Base-by-base conservation (phyloP, 2,797 vertebrate genomes). In the Antennarius maculatus region DNA sequence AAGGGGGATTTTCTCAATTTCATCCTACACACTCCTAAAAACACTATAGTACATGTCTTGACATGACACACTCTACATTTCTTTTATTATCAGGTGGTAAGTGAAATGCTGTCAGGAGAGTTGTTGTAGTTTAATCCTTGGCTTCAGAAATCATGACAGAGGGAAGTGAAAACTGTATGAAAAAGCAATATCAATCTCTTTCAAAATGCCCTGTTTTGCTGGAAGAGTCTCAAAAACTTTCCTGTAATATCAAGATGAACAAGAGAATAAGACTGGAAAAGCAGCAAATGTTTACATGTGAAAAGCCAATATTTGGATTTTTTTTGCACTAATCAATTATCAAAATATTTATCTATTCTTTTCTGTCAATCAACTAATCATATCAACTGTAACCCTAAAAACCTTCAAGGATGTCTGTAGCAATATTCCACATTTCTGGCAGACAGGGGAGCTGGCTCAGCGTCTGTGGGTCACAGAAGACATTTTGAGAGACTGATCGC, bases 1-100 rank as follows among this genome's bases (percentile, higher is more conserved):
- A 54, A 16, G 28, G 17, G 23, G 29, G 61, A 69, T 83, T 86
- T 81, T 69, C 60, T 83, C 62, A 74, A 46, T 71, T 74, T 68
- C 57, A 73, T 75, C 63, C 45, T n/a, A 61, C 37, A 81, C 56
- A 66, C 66, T 66, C 52, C 31, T 5, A 18, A 62, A 23, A 63
- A 71, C 45, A 65, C 70, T 56, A 41, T 8, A 34, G 31, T 8
- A 34, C 52, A 69, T 48, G 8, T 42, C 37, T 60, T 43, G 7
- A 12, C 42, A 76, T 69, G 10, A 34, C 28, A 65, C 61, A 54
- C 48, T 50, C 62, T 53, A 39, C 31, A 67, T 69, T 37, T 71
- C 50, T 43, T 58, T 37, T 34, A 45, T 39, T 37, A 39, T 50
- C 18, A 63, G 48, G 47, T 15, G 43, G 28, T 74, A 73, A 74